A percentile compares a stretch with the other conserved stretches of the same genome.
phyloP scores from a whole-genome alignment of 2,888 invertebrate genomes.

The Oligia fasciuncula region DNA sequence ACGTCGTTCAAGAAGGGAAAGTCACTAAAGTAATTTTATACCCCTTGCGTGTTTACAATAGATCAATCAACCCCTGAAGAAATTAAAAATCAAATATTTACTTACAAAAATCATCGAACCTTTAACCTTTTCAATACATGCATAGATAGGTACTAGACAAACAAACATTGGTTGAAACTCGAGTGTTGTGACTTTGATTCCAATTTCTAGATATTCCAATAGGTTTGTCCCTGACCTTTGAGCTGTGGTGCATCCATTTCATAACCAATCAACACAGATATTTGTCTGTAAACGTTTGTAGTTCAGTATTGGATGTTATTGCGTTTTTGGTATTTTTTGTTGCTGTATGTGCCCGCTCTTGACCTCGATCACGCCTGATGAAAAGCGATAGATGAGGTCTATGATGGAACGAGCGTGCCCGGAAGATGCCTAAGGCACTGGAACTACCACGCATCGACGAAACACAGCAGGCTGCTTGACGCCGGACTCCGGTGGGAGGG shows the following conservation, averaged over 20 bases:
- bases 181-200: slow-evolving; percentile 14
- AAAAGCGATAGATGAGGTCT: too few relatives aligned
- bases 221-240: slow-evolving; percentile 1
- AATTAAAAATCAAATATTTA: slow-evolving; percentile 2
- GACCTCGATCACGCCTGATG: too few relatives aligned
- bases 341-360: too few relatives aligned
- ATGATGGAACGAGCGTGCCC: too few relatives aligned
- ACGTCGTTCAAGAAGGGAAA: slow-evolving; percentile 11
- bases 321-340: background rate
- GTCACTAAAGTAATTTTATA: background rate
- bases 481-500: too few relatives aligned
- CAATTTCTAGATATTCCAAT: slow-evolving; percentile 25
- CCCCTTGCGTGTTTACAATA: slow-evolving; percentile 36
- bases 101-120: background rate
- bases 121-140: slow-evolving; percentile 1
- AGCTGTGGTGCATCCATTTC: background rate
- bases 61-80: slow-evolving; percentile 14
- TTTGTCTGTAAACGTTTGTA: slow-evolving; percentile 15
- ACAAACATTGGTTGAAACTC: background rate
- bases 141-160: background rate
- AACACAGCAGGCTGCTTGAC: too few relatives aligned
- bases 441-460: too few relatives aligned
- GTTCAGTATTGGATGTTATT: slow-evolving; percentile 14
- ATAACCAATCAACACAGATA: slow-evolving; percentile 29
- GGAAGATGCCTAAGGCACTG: too few relatives aligned